Evolutionary conservation across 1,140 invertebrate species (phyloP).

Genomic region (Pinna nobilis): DNA sequence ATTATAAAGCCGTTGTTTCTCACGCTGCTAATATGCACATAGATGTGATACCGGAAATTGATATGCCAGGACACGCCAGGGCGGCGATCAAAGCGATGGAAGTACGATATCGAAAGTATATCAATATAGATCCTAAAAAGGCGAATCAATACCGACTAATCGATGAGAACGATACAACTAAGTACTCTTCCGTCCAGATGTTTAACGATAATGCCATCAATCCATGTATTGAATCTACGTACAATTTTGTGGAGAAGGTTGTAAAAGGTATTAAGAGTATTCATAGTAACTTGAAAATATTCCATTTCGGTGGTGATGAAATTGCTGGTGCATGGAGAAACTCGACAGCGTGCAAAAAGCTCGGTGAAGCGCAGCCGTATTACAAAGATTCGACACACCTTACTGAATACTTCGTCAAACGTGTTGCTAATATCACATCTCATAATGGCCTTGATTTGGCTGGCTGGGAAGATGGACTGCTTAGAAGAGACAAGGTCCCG

Average conservation of each 20-base stretch:
- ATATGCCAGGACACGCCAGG: conserved; percentile 68
- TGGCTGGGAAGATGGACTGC: conserved; percentile 68
- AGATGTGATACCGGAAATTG: conserved; percentile 70
- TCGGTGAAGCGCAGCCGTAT: conserved; percentile 12
- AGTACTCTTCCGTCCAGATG: conserved; percentile 48
- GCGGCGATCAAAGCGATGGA: conserved; percentile 68
- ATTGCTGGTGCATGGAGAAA: conserved; percentile 63
- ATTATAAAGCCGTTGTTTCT: conserved; percentile 63
- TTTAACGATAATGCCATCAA: conserved; percentile 64
- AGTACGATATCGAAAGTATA: conserved; percentile 20
- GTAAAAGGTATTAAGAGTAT: conserved; percentile 48
- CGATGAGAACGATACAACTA: conserved; percentile 38
- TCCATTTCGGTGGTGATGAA: conserved; percentile 71
- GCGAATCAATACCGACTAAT: conserved; percentile 47
- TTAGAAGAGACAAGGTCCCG: conserved; percentile 42
- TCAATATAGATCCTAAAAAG: background rate
- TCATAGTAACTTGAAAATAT: conserved; percentile 56
- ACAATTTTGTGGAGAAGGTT: conserved; percentile 48
- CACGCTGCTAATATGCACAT: conserved; percentile 58
- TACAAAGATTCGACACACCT: background rate
- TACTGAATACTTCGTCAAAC: conserved; percentile 51
- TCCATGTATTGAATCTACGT: conserved; percentile 66
- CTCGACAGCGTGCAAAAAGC: conserved; percentile 50
- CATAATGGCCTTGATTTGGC: conserved; percentile 47
- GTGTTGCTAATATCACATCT: conserved; percentile 45